These are phyloP conservation scores for Lutjanus argentimaculatus DNA, from an alignment of 2,797 vertebrate species.

Conservation along the genomic window DNA sequence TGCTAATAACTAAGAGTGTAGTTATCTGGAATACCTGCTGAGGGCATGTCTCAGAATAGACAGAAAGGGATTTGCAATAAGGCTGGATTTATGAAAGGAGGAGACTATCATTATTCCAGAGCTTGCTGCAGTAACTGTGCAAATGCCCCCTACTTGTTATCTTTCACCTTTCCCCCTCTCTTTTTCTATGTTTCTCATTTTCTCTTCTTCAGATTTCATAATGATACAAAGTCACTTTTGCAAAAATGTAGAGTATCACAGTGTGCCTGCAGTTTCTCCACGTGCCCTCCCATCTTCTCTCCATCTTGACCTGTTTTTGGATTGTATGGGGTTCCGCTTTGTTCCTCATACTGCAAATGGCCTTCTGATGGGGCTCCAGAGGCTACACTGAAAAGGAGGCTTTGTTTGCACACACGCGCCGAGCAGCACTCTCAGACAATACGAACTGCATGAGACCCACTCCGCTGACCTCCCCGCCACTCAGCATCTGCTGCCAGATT, in stretches of 20 bases:
- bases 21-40: conserved; percentile 72
- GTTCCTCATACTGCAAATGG: conserved; percentile 68
- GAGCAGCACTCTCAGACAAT: conserved; percentile 64
- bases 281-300: neutral
- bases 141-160: conserved; percentile 49
- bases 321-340: conserved; percentile 41
- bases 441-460: conserved; percentile 53
- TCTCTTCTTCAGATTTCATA: conserved; percentile 28
- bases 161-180: conserved; percentile 28
- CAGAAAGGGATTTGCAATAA: conserved; percentile 70
- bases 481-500: conserved; percentile 79
- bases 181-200: conserved; percentile 46
- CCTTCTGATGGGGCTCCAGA: conserved; percentile 61
- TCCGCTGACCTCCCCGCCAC: conserved; percentile 41
- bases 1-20: conserved; percentile 74
- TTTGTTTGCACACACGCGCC: conserved; percentile 68
- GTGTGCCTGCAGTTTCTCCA: neutral
- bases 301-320: conserved; percentile 38
- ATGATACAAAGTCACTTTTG: conserved; percentile 45
- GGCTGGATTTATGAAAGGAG: conserved; percentile 64
- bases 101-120: conserved; percentile 60
- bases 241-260: neutral
- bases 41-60: conserved; percentile 71
- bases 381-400: conserved; percentile 72
- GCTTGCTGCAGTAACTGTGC: conserved; percentile 47